These are phyloP conservation scores for Ianthella basta DNA, from an alignment of 37 sponge, comb jelly and placozoan genomes.

Conservation along the genomic window DNA sequence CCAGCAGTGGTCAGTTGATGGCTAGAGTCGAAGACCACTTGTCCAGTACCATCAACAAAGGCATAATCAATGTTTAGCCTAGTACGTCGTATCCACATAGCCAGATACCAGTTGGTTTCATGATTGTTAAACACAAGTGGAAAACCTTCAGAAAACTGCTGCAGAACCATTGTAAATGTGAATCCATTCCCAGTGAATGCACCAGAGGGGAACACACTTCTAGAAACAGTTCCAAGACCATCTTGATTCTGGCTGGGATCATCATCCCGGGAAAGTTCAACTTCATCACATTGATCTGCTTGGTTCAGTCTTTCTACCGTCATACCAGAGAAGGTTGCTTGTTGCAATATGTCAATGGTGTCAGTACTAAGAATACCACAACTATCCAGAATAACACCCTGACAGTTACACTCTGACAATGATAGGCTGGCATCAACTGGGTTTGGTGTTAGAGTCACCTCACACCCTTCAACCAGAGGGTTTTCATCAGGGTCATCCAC, in stretches of 20 bases:
- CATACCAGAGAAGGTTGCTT: conserved; percentile 26
- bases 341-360: conserved; percentile 36
- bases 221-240: conserved; percentile 54
- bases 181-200: conserved; percentile 53
- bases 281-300: conserved; percentile 18
- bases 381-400: conserved; percentile 33
- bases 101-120: not conserved
- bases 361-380: conserved; percentile 32
- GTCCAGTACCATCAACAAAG: not conserved
- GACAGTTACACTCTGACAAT: conserved; percentile 61
- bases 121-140: conserved; percentile 35
- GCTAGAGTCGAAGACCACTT: not conserved
- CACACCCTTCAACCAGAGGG: conserved; percentile 24
- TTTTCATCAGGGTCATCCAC: conserved; percentile 57
- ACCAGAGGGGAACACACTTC: conserved; percentile 37
- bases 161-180: conserved; percentile 63
- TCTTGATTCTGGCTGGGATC: no score
- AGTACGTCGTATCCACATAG: conserved; percentile 7
- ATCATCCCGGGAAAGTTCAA: conserved; percentile 8
- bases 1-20: not conserved
- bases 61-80: conserved; percentile 12
- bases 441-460: conserved; percentile 43
- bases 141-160: conserved; percentile 57
- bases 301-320: not conserved
- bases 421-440: conserved; percentile 13